Conservation (phyloP, 2,888 invertebrate genomes). For the Cephalotes varians region DNA sequence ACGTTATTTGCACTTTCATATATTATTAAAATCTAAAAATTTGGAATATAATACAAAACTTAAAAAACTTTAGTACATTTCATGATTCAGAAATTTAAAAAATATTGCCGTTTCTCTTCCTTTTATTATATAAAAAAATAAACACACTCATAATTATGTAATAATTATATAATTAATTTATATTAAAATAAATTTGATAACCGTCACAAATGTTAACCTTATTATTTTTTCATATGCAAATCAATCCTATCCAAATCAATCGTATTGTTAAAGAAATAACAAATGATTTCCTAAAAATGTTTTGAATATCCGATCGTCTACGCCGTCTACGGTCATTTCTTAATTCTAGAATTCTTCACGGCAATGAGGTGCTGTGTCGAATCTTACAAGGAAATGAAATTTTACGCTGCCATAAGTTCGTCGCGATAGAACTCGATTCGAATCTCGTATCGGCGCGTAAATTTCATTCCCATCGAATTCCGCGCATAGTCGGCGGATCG, state of each 20-base stretch:
- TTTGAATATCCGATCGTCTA: neutral
- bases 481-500: slow-evolving; percentile 53
- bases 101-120: neutral
- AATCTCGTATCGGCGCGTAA: slow-evolving; percentile 52
- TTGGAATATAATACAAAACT: neutral
- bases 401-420: slow-evolving; percentile 47
- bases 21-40: neutral
- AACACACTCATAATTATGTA: neutral
- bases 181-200: neutral
- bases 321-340: neutral
- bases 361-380: neutral
- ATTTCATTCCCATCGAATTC: slow-evolving; percentile 63
- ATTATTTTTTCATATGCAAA: neutral
- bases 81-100: neutral
- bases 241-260: neutral
- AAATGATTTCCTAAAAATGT: neutral
- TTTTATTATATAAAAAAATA: neutral
- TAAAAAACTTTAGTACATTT: neutral
- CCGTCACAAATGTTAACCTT: neutral
- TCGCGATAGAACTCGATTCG: slow-evolving; percentile 51
- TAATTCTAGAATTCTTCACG: slow-evolving; percentile 13
- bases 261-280: neutral
- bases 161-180: neutral
- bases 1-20: neutral
- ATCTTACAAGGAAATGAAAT: slow-evolving; percentile 59